These are phyloP conservation scores for Notodonta dromedarius DNA, from an alignment of 2,888 invertebrate species.

Conservation along the genomic window DNA sequence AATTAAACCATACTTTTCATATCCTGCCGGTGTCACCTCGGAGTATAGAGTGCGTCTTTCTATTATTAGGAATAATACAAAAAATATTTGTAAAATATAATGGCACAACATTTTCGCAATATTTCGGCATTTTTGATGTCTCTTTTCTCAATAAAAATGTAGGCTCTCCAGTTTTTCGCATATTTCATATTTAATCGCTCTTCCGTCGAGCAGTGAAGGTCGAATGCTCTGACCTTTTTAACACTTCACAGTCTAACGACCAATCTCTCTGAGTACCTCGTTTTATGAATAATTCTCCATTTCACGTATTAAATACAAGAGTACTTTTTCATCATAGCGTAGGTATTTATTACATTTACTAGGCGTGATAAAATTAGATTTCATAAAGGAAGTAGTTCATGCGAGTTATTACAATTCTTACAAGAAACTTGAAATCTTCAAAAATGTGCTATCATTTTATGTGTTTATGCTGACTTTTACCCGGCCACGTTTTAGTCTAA, in stretches of 20 bases:
- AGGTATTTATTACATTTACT: background rate
- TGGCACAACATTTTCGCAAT: background rate
- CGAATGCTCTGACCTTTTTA: background rate
- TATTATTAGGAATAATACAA: too few species aligned
- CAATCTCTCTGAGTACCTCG: constrained; percentile 1
- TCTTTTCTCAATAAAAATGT: background rate
- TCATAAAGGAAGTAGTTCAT: too few species aligned
- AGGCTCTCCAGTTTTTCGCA: background rate
- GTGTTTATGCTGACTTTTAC: too few species aligned
- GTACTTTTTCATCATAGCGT: background rate
- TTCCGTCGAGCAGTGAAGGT: background rate
- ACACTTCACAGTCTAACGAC: constrained; percentile 3
- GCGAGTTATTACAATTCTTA: too few species aligned
- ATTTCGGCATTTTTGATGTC: background rate
- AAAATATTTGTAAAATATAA: too few species aligned
- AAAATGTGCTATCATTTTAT: too few species aligned
- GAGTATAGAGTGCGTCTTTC: too few species aligned
- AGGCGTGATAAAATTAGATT: too few species aligned
- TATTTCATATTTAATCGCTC: constrained; percentile 3
- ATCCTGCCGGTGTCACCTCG: too few species aligned
- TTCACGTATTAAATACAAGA: background rate
- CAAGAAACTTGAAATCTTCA: too few species aligned
- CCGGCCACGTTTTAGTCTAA: too few species aligned
- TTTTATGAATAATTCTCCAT: constrained; percentile 1
- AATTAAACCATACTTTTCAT: too few species aligned